phyloP scores from a whole-genome alignment of 2,797 vertebrate species.

The Psittacula derbiana region DNA sequence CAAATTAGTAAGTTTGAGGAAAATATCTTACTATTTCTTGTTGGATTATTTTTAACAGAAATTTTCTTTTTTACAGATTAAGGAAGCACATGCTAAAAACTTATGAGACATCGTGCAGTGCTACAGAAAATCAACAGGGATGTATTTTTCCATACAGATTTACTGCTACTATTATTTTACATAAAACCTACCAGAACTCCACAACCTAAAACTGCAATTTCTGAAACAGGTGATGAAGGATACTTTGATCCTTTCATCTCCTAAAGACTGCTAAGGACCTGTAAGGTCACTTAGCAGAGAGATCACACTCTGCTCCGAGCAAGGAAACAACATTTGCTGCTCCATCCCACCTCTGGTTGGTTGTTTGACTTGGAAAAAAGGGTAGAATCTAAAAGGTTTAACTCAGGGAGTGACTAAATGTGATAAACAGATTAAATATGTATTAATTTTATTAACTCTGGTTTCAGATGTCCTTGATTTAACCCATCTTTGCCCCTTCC shows the following conservation, averaged over 20 bases:
- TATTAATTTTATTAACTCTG: neutral
- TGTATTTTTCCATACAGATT: neutral
- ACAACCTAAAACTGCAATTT: neutral
- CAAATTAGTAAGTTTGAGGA: neutral
- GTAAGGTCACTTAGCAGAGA: neutral
- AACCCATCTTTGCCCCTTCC: neutral
- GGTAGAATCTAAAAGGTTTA: neutral
- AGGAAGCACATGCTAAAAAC: neutral
- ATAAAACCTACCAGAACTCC: neutral
- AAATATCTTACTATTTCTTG: neutral
- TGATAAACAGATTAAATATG: neutral
- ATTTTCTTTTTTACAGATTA: neutral
- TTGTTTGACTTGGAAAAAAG: neutral
- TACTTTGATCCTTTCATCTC: neutral
- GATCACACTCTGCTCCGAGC: accelerated
- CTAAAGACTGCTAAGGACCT: neutral
- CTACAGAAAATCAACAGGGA: neutral
- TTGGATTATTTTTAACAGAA: neutral
- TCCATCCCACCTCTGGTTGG: neutral
- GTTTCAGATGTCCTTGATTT: neutral
- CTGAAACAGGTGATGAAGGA: neutral
- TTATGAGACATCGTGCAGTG: neutral
- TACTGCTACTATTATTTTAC: neutral
- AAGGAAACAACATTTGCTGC: neutral
- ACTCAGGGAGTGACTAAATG: neutral